Conservation (phyloP, 1,140 invertebrate species). For the Diachasmimorpha longicaudata region DNA sequence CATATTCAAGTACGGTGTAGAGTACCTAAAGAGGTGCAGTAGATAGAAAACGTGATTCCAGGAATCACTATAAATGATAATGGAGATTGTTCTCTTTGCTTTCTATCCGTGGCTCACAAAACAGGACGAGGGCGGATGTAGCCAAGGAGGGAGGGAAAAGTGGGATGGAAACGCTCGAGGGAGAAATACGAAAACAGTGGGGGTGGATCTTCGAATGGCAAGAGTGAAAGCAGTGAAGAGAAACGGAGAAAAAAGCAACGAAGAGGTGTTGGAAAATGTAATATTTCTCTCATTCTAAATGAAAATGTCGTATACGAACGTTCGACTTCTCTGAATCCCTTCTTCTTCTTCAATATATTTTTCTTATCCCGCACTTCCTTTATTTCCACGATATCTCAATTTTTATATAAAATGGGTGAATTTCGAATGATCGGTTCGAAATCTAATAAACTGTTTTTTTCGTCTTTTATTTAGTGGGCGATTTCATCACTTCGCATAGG, state of each 20-base stretch:
- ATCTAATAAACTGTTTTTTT: too few species aligned
- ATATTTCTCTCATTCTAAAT: conserved; percentile 57
- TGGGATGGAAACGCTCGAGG: conserved; percentile 3
- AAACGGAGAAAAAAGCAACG: conserved; percentile 20
- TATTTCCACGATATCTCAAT: not conserved
- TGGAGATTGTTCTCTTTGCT: conserved; percentile 39
- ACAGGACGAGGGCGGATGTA: not conserved
- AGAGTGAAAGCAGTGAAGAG: conserved; percentile 28
- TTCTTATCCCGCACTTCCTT: not conserved
- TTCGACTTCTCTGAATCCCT: not conserved
- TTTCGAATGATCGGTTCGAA: not conserved
- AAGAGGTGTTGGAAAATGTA: conserved; percentile 49
- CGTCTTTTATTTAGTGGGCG: too few species aligned
- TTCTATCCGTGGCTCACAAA: conserved; percentile 3
- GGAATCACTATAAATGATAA: conserved; percentile 62
- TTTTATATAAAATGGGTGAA: not conserved
- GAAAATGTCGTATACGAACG: conserved; percentile 35
- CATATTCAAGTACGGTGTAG: not conserved
- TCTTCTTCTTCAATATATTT: not conserved
- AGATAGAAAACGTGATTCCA: conserved; percentile 38
- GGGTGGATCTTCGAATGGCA: not conserved
- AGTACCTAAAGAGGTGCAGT: not conserved
- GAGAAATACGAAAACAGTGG: conserved; percentile 17
- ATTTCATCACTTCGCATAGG: too few species aligned
- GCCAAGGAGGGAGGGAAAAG: conserved; percentile 1